phyloP scores from a whole-genome alignment of 2,113 vertebrate species.

The Heptranchias perlo region DNA sequence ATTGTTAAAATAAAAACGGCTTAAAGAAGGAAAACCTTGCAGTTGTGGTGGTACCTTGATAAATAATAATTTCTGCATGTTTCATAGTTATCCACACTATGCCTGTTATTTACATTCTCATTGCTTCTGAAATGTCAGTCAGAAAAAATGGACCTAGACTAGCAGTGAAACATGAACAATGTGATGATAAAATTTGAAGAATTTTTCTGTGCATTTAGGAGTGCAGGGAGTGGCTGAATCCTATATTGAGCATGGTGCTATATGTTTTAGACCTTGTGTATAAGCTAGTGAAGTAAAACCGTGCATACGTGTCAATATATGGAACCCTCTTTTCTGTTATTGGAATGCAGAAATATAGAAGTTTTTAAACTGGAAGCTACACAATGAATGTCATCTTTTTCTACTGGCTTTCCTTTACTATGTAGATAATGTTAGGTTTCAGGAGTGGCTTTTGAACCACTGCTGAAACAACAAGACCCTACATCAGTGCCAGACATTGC shows the following conservation, averaged over 20 bases:
- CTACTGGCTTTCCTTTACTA: neutral
- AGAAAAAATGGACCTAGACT: neutral
- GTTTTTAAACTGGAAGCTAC: neutral
- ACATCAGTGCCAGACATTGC: neutral
- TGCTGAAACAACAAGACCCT: neutral
- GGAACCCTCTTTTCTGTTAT: neutral
- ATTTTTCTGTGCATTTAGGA: neutral
- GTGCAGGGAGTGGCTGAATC: neutral
- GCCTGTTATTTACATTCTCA: neutral
- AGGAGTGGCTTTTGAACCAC: neutral
- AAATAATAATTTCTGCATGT: neutral
- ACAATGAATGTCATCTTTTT: neutral
- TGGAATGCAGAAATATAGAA: neutral
- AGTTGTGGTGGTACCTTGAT: neutral
- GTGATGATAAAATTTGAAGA: neutral
- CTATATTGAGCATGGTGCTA: neutral
- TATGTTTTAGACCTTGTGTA: neutral
- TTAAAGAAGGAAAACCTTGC: neutral
- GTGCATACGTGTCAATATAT: neutral
- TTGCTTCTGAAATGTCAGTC: neutral
- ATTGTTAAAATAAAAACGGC: neutral
- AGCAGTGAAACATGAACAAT: neutral
- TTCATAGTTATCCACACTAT: neutral
- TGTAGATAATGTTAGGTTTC: neutral
- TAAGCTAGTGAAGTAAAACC: neutral